phyloP scores from a whole-genome alignment of 2,888 invertebrate species.

The Scelioninae gen. 2 region DNA sequence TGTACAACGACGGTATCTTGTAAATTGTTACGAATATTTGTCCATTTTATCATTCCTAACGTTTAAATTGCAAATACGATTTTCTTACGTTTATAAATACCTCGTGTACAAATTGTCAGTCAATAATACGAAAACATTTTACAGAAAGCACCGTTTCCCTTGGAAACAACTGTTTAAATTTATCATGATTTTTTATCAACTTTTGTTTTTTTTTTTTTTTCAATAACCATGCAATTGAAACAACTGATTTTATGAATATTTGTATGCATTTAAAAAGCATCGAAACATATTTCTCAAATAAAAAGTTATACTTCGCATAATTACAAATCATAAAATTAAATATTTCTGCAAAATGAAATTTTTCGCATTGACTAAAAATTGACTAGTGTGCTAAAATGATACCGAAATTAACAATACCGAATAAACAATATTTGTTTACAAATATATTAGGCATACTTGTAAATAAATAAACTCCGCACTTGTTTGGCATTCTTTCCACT shows the following conservation, averaged over 20 bases:
- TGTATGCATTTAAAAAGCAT: no score
- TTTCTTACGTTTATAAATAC: neutral
- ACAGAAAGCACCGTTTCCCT: neutral
- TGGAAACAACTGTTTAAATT: neutral
- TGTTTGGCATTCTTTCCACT: conserved; percentile 9
- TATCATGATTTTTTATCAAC: no score
- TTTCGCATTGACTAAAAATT: conserved; percentile 22
- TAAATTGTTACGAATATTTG: conserved; percentile 3
- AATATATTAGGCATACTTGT: neutral
- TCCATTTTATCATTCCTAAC: neutral
- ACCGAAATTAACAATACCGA: neutral
- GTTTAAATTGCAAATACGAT: neutral
- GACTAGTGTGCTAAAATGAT: conserved; percentile 20
- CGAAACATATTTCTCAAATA: no score
- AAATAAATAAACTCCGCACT: neutral
- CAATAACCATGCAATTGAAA: no score
- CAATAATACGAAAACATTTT: neutral
- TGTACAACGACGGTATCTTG: conserved; percentile 13
- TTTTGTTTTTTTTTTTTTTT: no score
- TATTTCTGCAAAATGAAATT: neutral
- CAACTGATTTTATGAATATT: no score
- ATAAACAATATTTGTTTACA: conserved; percentile 12
- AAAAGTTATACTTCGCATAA: no score
- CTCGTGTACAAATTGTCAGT: neutral
- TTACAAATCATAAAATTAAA: no score